Conservation (phyloP, 2,113 vertebrate species). For the Anas platyrhynchos region DNA sequence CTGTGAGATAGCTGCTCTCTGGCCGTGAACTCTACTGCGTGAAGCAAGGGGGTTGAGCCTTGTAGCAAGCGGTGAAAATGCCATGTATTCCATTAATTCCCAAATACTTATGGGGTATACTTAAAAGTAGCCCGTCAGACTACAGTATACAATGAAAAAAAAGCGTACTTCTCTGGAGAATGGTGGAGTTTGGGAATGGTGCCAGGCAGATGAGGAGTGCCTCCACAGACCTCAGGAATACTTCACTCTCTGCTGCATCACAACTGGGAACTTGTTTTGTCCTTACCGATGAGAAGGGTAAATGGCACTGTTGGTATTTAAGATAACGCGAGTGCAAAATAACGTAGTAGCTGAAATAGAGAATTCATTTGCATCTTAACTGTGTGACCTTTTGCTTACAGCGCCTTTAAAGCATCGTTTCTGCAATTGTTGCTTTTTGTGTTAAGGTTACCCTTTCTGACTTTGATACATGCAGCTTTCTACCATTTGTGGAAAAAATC, state of each 20-base stretch:
- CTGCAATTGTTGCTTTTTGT: not conserved
- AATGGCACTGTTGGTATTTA: not conserved
- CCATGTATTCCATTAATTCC: rapidly evolving
- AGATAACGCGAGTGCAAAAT: not conserved
- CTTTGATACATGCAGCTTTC: not conserved
- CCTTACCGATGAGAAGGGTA: not conserved
- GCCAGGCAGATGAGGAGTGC: not conserved
- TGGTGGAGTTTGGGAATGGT: not conserved
- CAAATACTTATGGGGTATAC: not conserved
- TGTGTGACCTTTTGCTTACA: not conserved
- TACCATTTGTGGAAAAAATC: not conserved
- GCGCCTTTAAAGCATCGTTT: not conserved
- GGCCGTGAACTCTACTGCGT: not conserved
- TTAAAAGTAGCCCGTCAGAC: not conserved
- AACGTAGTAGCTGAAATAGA: not conserved
- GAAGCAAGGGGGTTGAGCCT: not conserved
- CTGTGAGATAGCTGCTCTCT: rapidly evolving
- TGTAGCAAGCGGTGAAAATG: not conserved
- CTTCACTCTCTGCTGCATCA: not conserved
- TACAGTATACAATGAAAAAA: not conserved
- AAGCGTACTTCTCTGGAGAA: not conserved
- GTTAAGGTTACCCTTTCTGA: not conserved
- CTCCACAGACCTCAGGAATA: not conserved
- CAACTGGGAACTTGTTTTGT: not conserved
- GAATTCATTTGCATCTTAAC: not conserved